Evolutionary conservation across 2,113 vertebrate species (phyloP), one percentile per base, ranked within the genome.

Genomic region (Balaeniceps rex): DNA sequence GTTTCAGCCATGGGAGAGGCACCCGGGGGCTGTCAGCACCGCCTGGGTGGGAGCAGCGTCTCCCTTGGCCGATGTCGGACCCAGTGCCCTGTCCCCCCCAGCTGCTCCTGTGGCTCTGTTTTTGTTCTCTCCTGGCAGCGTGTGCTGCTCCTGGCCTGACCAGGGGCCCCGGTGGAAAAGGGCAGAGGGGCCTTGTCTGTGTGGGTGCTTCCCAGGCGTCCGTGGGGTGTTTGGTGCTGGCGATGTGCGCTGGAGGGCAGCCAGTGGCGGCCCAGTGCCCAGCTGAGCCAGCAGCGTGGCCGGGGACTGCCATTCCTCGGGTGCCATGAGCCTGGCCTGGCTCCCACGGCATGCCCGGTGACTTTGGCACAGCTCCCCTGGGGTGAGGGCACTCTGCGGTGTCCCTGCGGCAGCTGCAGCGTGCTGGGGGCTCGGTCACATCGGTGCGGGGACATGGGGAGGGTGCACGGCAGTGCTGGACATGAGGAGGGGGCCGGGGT

Each of bases 261-360:
- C 51, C 52, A 18, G 79, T 40, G 83, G 86, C 75, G 63, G 71
- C 55, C 36, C 58, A 0, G 4, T 44, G 80, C n/a, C 75, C 60
- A 14, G 60, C 81, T 71, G 75, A 77, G 93, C 51, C 5, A 1
- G 47, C 58, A 72, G 47, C 2, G 1, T 70, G 83, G 54, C 80
- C 2, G 2, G 33, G 11, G 49, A 77, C 51, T 1, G 6, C 44
- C 0, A 1, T 83, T 68, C 51, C 1, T 9, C 9, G 34, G 55
- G 65, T 66, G 81, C 84, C 51, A 5, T 7, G 40, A 74, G 87
- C 77, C 74, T 66, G 60, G 83, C 28, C 40, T 46, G 87, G 79
- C 47, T 92, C 61, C 70, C 4, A 10, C 0, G 2, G 33, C 47
- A 29, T 1, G 7, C 24, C 47, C 0, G 3, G 64, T 7, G 38